A percentile compares a stretch with the other conserved stretches of the same genome.
Conservation (phyloP, 2,888 invertebrate genomes). For the Seira sanloemensis region DNA sequence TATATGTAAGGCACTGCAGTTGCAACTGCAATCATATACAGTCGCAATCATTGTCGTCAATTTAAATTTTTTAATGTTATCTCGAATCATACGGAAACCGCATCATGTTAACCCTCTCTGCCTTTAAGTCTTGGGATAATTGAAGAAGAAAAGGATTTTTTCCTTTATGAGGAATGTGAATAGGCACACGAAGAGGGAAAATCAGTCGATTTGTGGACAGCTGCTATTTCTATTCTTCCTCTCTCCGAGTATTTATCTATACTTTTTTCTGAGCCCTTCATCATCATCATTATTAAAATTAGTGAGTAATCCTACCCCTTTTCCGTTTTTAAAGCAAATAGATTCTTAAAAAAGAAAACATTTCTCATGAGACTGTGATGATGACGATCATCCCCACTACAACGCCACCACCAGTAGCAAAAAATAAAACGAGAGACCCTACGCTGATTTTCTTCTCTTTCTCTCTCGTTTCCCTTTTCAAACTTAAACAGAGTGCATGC, state of each 20-base stretch:
- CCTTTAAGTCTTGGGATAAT: not conserved
- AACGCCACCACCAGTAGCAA: not conserved
- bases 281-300: constrained; percentile 16
- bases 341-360: not conserved
- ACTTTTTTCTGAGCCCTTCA: not conserved
- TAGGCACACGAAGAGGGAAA: not conserved
- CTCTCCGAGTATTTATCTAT: not conserved
- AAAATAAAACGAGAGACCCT: not conserved
- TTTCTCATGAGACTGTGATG: not conserved
- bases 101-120: not conserved
- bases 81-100: constrained; percentile 7
- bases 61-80: not conserved
- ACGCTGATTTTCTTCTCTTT: not conserved
- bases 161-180: too few relatives aligned
- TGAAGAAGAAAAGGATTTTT: not conserved
- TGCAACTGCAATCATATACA: not conserved
- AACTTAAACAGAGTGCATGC: too few relatives aligned
- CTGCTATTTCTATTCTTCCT: not conserved
- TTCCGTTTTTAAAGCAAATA: not conserved
- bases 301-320: constrained; percentile 4
- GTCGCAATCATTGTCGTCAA: not conserved
- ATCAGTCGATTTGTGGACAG: constrained; percentile 12
- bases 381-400: not conserved
- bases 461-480: constrained; percentile 3
- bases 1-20: not conserved